Percentiles rank a stretch among this genome's conserved stretches.
phyloP scores from a whole-genome alignment of 64 coral and sea anemone species.

The Actinia tenebrosa region DNA sequence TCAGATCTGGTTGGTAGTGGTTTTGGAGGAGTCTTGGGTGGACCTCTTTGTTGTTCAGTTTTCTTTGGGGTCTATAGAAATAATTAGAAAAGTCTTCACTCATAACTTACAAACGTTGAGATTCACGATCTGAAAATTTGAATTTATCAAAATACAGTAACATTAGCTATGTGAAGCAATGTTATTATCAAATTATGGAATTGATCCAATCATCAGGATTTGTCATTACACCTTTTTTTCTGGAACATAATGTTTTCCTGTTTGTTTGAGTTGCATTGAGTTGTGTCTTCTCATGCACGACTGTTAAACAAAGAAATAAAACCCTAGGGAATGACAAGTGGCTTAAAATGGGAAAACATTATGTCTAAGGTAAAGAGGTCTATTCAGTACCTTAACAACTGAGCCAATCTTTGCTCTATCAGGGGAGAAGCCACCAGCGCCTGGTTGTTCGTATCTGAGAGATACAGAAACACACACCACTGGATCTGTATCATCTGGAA shows the following conservation, averaged over 20 bases:
- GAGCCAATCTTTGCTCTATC: neutral
- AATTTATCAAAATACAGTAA: no score
- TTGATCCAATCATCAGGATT: no score
- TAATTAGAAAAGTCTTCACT: neutral
- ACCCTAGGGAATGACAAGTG: no score
- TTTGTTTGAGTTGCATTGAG: no score
- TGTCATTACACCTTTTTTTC: no score
- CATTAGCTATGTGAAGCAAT: neutral
- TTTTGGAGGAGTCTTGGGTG: conserved; percentile 13
- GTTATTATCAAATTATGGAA: neutral
- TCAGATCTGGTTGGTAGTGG: neutral
- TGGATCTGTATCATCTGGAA: conserved; percentile 38
- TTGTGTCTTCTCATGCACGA: no score
- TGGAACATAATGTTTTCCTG: no score
- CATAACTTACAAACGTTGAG: no score
- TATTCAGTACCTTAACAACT: neutral
- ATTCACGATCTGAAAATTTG: no score
- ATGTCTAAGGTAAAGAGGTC: no score
- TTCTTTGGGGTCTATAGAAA: conserved; percentile 11
- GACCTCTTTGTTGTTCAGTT: neutral
- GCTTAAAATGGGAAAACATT: no score
- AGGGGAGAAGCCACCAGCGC: neutral
- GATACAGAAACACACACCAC: conserved; percentile 76
- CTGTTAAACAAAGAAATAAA: no score
- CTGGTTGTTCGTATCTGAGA: conserved; percentile 44